A percentile compares a stretch with the other conserved stretches of the same genome.
These are phyloP conservation scores for Rhea pennata DNA, from an alignment of 2,113 vertebrate species.

Conservation along the genomic window DNA sequence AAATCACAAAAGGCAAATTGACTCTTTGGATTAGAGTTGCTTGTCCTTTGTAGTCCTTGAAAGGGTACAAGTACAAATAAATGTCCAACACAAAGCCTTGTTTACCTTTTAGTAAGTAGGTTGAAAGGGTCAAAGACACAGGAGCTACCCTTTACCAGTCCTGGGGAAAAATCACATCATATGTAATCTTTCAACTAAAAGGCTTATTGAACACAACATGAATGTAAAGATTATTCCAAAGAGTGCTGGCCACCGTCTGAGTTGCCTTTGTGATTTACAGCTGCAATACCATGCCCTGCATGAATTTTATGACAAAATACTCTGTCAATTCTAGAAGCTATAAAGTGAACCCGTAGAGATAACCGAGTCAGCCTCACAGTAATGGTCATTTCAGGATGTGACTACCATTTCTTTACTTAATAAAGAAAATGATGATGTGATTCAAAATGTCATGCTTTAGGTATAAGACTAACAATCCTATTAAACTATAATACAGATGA, in stretches of 20 bases:
- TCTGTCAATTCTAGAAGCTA: conserved; percentile 16
- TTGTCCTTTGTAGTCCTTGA: conserved; percentile 21
- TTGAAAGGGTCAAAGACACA: not conserved
- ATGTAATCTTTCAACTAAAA: conserved; percentile 15
- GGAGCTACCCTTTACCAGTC: not conserved
- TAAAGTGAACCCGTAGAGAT: not conserved
- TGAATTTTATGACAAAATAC: conserved; percentile 16
- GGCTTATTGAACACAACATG: conserved; percentile 31
- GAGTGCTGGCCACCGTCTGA: not conserved
- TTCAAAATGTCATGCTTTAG: not conserved
- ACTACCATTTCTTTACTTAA: conserved; percentile 22
- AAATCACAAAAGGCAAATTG: conserved; percentile 3
- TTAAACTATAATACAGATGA: conserved; percentile 6
- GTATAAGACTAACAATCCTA: conserved; percentile 13
- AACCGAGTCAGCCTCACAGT: not conserved
- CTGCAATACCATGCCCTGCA: not conserved
- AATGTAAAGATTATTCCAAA: conserved; percentile 41
- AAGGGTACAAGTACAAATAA: not conserved
- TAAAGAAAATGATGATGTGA: not conserved
- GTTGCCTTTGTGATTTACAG: conserved; percentile 47
- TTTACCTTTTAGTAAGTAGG: conserved; percentile 28
- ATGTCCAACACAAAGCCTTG: not conserved
- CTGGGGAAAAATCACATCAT: not conserved
- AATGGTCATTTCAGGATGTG: not conserved
- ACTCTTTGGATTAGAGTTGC: conserved; percentile 15